Evolutionary conservation across 92 coral and sea anemone species (phyloP).

Genomic region (Porites cylindrica): DNA sequence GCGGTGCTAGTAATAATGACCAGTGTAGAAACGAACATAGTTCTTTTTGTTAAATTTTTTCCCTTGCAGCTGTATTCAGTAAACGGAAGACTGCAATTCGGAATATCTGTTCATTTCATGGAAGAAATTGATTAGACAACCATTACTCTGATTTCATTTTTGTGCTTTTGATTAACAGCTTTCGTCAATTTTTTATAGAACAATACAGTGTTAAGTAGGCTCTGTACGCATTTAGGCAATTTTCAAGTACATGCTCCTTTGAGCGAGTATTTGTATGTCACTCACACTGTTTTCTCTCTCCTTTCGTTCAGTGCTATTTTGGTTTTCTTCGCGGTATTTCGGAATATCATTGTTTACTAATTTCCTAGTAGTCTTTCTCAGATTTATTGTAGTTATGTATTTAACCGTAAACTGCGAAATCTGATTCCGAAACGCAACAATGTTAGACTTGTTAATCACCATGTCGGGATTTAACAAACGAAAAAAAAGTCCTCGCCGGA

Average conservation of each 20-base stretch:
- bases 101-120: neutral
- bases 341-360: no score
- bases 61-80: neutral
- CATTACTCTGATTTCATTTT: neutral
- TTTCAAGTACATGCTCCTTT: neutral
- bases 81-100: neutral
- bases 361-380: no score
- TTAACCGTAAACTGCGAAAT: neutral
- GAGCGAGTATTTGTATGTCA: no score
- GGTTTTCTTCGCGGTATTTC: neutral
- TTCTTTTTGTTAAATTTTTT: neutral
- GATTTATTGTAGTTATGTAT: neutral
- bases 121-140: neutral
- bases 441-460: neutral
- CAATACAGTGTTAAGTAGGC: neutral
- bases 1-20: neutral
- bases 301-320: neutral
- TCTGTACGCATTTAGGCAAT: neutral
- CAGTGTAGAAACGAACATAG: no score
- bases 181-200: neutral
- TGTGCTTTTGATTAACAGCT: neutral
- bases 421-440: neutral
- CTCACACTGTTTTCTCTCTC: no score
- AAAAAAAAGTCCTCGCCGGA: neutral
- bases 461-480: neutral